Evolutionary conservation across 2,113 vertebrate genomes (phyloP).

Genomic region (Petrocephalus microphthalmus): DNA sequence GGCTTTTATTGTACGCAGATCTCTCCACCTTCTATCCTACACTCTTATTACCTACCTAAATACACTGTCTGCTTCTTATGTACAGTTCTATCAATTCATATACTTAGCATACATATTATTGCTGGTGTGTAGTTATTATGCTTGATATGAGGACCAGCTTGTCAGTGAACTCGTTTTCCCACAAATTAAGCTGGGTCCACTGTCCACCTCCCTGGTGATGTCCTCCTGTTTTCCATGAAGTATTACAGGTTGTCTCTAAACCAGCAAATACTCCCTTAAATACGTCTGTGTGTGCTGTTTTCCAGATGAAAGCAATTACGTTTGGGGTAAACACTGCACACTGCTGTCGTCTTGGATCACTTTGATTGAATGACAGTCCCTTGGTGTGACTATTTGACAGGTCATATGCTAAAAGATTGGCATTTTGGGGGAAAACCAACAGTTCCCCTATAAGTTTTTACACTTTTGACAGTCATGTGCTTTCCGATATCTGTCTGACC

Average conservation of each 20-base stretch:
- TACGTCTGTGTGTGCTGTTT: background rate
- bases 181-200: background rate
- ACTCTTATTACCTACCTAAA: background rate
- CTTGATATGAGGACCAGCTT: background rate
- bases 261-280: background rate
- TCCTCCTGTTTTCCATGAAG: background rate
- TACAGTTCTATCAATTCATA: background rate
- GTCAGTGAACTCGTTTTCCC: background rate
- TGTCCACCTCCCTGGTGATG: background rate
- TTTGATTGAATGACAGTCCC: background rate
- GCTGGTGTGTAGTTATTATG: background rate
- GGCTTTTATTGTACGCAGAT: background rate
- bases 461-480: background rate
- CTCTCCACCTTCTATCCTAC: background rate
- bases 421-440: background rate
- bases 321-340: background rate
- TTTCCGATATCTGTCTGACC: background rate
- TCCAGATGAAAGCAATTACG: background rate
- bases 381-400: background rate
- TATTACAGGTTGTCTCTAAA: background rate
- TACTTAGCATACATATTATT: background rate
- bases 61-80: background rate
- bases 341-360: background rate
- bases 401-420: background rate
- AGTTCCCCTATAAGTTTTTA: background rate